These are phyloP conservation scores for Chroicocephalus ridibundus DNA, from an alignment of 2,113 vertebrate genomes.

Conservation along the genomic window DNA sequence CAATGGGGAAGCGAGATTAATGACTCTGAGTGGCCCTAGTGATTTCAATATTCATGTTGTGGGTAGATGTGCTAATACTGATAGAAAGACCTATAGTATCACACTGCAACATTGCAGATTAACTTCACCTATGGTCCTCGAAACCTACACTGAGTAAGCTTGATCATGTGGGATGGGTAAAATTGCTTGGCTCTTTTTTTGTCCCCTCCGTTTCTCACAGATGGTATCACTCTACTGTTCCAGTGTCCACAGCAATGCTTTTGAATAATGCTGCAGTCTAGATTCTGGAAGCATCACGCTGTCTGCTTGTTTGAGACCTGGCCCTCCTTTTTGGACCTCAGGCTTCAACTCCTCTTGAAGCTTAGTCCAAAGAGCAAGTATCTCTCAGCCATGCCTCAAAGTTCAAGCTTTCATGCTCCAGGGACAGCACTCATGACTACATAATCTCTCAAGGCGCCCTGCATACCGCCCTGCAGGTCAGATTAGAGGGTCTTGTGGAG, in stretches of 20 bases:
- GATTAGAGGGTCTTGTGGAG: neutral
- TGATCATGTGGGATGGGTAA: fast-evolving
- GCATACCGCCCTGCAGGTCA: neutral
- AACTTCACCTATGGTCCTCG: neutral
- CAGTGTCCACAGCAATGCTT: neutral
- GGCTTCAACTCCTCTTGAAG: neutral
- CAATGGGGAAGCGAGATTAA: neutral
- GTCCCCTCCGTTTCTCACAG: neutral
- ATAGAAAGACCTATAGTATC: neutral
- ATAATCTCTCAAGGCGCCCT: neutral
- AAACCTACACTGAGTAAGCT: neutral
- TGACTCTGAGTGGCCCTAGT: neutral
- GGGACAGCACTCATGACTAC: neutral
- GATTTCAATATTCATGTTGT: neutral
- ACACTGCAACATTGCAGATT: neutral
- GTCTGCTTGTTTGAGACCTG: neutral
- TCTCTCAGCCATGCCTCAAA: neutral
- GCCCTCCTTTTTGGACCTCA: neutral
- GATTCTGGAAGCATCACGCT: neutral
- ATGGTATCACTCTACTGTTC: no score
- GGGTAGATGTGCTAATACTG: neutral
- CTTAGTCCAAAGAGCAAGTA: neutral
- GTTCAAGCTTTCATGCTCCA: neutral
- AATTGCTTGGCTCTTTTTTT: neutral
- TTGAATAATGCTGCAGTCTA: neutral